Evolutionary conservation across 1,140 invertebrate species (phyloP).

Genomic region (Latrodectus geometricus): DNA sequence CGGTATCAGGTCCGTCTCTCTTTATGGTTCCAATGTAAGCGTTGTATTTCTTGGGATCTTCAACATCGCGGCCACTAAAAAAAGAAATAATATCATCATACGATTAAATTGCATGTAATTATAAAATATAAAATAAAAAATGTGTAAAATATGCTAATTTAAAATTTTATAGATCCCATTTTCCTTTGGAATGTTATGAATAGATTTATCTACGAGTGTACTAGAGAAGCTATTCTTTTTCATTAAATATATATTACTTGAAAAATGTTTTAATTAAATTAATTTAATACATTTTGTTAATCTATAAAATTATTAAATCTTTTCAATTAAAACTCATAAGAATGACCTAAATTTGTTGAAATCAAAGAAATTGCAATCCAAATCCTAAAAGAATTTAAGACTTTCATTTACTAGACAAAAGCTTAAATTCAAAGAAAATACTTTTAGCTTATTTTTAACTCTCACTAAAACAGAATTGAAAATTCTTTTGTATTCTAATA

Average conservation of each 20-base stretch:
- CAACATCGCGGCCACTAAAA: conserved; percentile 20
- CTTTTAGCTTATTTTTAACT: too few species aligned
- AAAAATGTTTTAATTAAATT: not conserved
- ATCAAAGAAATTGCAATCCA: not conserved
- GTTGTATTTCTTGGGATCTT: conserved; percentile 48
- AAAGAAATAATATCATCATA: not conserved
- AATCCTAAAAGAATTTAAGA: not conserved
- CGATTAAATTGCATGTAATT: not conserved
- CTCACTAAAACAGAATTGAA: too few species aligned
- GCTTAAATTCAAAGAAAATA: too few species aligned
- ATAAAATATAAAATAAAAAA: not conserved
- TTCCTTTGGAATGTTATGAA: not conserved
- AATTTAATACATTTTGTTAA: not conserved
- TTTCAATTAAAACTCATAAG: not conserved
- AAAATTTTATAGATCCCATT: not conserved
- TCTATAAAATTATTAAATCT: not conserved
- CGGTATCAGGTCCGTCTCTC: conserved; percentile 43
- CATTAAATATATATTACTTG: not conserved
- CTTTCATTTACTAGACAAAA: too few species aligned
- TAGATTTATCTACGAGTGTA: not conserved
- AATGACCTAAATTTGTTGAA: not conserved
- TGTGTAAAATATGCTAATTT: not conserved
- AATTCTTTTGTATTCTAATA: too few species aligned
- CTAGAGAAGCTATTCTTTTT: not conserved
- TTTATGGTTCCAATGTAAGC: conserved; percentile 21